Evolutionary conservation across 2,797 vertebrate genomes (phyloP).

Genomic region (Oreochromis grahami): DNA sequence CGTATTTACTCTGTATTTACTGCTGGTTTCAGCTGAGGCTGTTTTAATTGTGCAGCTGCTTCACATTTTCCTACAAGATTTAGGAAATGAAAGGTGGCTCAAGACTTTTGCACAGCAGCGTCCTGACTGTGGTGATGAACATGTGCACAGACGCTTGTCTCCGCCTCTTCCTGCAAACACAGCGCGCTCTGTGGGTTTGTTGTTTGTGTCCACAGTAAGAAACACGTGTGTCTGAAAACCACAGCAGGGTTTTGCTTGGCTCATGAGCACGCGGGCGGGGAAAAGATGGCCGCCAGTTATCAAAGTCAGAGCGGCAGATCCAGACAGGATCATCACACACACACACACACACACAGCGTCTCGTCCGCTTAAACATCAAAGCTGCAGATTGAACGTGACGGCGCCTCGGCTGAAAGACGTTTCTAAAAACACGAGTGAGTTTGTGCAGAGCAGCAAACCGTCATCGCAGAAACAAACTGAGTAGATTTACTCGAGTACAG

Average conservation of each 20-base stretch:
- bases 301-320: not conserved
- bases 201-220: not conserved
- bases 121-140: not conserved
- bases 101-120: not conserved
- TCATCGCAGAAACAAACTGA: not conserved
- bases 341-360: not conserved
- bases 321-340: not conserved
- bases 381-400: slow-evolving; percentile 47
- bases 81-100: not conserved
- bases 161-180: not conserved
- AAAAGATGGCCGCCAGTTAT: not conserved
- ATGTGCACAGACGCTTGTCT: not conserved
- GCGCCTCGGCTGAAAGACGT: not conserved
- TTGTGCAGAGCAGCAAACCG: not conserved
- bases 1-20: not conserved
- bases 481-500: not conserved
- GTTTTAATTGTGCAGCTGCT: not conserved
- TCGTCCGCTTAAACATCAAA: slow-evolving; percentile 24
- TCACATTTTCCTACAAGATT: not conserved
- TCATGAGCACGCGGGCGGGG: not conserved
- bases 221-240: slow-evolving; percentile 2
- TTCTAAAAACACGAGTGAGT: slow-evolving; percentile 15
- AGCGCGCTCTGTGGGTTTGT: not conserved
- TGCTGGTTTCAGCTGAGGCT: not conserved
- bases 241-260: slow-evolving; percentile 21